Conservation (phyloP, 2,888 invertebrate species). For the Drosophila niveifrons region DNA sequence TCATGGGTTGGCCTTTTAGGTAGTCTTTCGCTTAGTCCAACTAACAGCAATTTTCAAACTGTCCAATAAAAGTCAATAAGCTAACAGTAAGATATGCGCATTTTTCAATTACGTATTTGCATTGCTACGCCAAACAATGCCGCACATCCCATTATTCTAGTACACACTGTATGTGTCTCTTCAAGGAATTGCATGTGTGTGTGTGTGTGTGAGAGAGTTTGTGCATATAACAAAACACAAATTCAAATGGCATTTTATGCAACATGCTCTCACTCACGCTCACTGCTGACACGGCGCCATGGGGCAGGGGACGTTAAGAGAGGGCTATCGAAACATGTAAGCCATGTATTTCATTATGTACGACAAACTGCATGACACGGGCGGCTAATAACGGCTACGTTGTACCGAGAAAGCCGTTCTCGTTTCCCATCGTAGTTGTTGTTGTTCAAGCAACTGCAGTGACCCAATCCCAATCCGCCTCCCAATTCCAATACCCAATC, state of each 20-base stretch:
- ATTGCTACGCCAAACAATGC: slow-evolving; percentile 49
- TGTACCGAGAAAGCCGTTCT: slow-evolving; percentile 22
- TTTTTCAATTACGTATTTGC: slow-evolving; percentile 76
- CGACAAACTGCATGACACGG: slow-evolving; percentile 79
- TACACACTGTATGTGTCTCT: neutral
- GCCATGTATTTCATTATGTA: slow-evolving; percentile 79
- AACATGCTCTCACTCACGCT: slow-evolving; percentile 44
- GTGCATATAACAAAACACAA: slow-evolving; percentile 63
- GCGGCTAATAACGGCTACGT: slow-evolving; percentile 68
- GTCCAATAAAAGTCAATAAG: slow-evolving; percentile 80
- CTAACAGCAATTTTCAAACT: slow-evolving; percentile 46
- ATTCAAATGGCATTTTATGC: slow-evolving; percentile 77
- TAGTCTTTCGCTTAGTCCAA: neutral
- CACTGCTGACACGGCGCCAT: slow-evolving; percentile 1
- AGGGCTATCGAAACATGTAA: slow-evolving; percentile 62
- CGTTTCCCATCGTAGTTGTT: slow-evolving; percentile 21
- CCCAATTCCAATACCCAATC: slow-evolving; percentile 10
- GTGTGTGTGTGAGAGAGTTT: too few relatives aligned
- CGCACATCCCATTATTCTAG: slow-evolving; percentile 8
- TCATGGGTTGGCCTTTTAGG: slow-evolving; percentile 21
- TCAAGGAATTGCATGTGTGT: neutral
- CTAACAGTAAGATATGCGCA: slow-evolving; percentile 69
- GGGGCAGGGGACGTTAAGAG: neutral
- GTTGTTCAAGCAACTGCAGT: slow-evolving; percentile 28
- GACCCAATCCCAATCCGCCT: slow-evolving; percentile 20